Evolutionary conservation across 2,797 vertebrate species (phyloP), one percentile per base, ranked within the genome.

Genomic region (Gymnoscopelus braueri): DNA sequence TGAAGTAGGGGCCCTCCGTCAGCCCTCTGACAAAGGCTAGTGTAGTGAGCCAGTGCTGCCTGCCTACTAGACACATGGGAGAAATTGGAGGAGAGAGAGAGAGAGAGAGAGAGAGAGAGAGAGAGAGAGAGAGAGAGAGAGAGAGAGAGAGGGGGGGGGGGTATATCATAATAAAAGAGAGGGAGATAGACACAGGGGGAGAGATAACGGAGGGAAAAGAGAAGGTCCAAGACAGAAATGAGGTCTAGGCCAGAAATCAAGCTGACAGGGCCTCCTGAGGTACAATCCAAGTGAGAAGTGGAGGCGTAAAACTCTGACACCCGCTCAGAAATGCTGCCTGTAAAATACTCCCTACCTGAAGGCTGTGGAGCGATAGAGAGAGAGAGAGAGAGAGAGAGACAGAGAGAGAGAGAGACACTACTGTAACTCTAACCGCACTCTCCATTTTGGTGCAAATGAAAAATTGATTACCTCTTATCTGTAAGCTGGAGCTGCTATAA

Each of bases 381-480:
- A 53, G 61, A 66, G 58, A 67, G 71, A 29, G 26, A 29, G 26
- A 29, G n/a, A 64, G 35, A 52, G 49, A 49, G 7, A 73, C n/a
- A 60, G 39, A 59, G 15, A 10, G 56, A 39, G 6, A 53, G 14
- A 44, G 64, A 59, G 44, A 6, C 15, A 9, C 4, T 26, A 55
- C 60, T 82, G 86, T 82, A 89, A 89, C 63, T 84, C 70, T 54
- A 89, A 80, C 81, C 67, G 52, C 67, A 82, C 83, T 84, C 83
- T 88, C 81, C 66, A 77, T 89, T 85, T 83, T 66, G 49, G 70
- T 57, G 58, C 81, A 78, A 71, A 89, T 93, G 67, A 89, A 92
- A 91, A 78, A 89, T 91, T 54, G 10, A 91, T 86, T 73, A 52
- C 23, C 57, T 61, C 39, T 59, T 70, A 77, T 88, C 78, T 70